phyloP scores from a whole-genome alignment of 2,113 vertebrate genomes.

The Elaphurus davidianus region DNA sequence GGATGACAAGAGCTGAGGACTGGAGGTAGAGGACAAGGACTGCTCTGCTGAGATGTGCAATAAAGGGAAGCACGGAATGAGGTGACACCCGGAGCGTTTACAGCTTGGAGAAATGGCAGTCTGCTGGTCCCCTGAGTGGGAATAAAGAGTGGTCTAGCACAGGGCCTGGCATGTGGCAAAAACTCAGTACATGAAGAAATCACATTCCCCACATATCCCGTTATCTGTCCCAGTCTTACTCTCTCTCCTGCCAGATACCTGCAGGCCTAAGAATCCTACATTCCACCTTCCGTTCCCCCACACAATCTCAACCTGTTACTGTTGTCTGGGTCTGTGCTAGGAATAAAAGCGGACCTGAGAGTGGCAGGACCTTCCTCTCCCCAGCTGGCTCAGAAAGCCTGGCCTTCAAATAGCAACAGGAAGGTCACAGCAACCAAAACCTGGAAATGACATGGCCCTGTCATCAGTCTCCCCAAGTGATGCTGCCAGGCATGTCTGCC shows the following conservation, averaged over 20 bases:
- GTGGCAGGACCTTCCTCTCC: not conserved
- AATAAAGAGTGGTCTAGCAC: not conserved
- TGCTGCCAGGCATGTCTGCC: not conserved
- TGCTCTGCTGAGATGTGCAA: not conserved
- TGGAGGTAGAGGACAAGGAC: not conserved
- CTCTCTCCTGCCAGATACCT: not conserved
- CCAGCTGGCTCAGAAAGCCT: not conserved
- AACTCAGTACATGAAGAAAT: not conserved
- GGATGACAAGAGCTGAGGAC: not conserved
- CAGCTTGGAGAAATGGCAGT: not conserved
- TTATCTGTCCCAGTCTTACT: accelerated
- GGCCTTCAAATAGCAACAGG: not conserved
- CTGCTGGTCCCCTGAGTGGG: not conserved
- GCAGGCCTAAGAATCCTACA: not conserved
- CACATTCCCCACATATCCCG: not conserved
- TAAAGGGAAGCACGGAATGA: not conserved
- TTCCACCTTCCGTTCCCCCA: not conserved
- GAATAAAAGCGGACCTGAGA: not conserved
- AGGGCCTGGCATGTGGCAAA: not conserved
- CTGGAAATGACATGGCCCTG: not conserved
- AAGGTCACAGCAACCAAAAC: not conserved
- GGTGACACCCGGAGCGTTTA: not conserved
- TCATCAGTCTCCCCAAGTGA: not conserved
- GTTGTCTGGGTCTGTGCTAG: not conserved
- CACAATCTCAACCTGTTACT: no score